Conservation (phyloP, 2,113 vertebrate species). For the Lampris megalopsis region DNA sequence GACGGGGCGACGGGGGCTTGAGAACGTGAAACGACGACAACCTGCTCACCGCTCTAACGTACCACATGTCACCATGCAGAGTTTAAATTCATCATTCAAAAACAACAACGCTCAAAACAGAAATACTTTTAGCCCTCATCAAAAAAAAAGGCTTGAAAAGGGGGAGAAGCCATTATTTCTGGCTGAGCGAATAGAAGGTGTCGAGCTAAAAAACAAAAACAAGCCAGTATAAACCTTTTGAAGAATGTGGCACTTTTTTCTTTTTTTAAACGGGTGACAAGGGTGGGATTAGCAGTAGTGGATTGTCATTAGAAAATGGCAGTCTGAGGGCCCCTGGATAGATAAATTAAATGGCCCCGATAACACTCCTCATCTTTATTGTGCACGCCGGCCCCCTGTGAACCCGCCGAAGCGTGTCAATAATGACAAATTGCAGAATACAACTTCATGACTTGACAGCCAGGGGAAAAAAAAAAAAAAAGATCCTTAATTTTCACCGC, state of each 20-base stretch:
- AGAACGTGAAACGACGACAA: background rate
- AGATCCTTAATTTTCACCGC: conserved; percentile 33
- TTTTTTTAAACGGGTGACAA: conserved; percentile 35
- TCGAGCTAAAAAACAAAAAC: conserved; percentile 14
- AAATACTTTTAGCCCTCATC: conserved; percentile 23
- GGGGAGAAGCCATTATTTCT: conserved; percentile 23
- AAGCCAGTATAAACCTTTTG: conserved; percentile 22
- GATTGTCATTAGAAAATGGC: conserved; percentile 55
- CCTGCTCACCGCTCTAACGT: background rate
- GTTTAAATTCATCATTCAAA: conserved; percentile 26
- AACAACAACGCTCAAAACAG: conserved; percentile 4
- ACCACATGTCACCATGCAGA: background rate
- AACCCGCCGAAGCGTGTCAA: conserved; percentile 54
- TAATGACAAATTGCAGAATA: conserved; percentile 55
- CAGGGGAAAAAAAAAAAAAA: conserved; percentile 31
- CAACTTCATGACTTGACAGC: conserved; percentile 57
- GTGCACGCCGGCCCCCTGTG: conserved; percentile 48
- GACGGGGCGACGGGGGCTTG: background rate
- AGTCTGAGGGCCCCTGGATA: conserved; percentile 45
- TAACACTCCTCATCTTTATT: conserved; percentile 43
- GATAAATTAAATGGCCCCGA: conserved; percentile 60
- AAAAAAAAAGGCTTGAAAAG: conserved; percentile 22
- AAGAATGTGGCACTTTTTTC: conserved; percentile 43
- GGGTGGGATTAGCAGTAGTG: conserved; percentile 43
- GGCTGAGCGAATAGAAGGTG: conserved; percentile 5